Conservation (phyloP, 2,113 vertebrate genomes). For the Oreochromis tanganicae region DNA sequence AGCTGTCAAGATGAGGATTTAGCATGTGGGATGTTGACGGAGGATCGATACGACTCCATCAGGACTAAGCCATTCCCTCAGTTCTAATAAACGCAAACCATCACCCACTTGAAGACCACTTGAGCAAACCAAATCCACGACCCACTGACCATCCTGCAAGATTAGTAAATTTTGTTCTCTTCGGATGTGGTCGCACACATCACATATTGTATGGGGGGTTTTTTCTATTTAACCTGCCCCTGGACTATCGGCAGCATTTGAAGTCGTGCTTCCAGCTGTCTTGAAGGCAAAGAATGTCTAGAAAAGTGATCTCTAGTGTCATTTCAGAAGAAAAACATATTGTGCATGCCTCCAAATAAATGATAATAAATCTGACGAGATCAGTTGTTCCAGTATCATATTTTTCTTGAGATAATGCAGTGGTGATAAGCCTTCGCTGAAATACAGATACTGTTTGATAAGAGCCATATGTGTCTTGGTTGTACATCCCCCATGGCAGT, state of each 20-base stretch:
- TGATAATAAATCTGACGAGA: not conserved
- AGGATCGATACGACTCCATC: slow-evolving; percentile 43
- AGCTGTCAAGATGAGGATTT: slow-evolving; percentile 40
- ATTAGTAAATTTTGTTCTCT: not conserved
- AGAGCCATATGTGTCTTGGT: slow-evolving; percentile 13
- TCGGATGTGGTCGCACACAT: not conserved
- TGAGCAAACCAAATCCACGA: not conserved
- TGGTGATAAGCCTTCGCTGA: not conserved
- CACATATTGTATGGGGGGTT: not conserved
- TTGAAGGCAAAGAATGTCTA: not conserved
- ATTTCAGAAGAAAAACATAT: not conserved
- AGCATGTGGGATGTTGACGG: not conserved
- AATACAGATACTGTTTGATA: slow-evolving; percentile 14
- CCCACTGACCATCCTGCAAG: not conserved
- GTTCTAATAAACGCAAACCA: not conserved
- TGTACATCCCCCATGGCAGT: slow-evolving; percentile 18
- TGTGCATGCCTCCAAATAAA: not conserved
- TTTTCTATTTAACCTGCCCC: not conserved
- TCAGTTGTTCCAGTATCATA: not conserved
- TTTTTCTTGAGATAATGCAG: not conserved
- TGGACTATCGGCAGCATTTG: not conserved
- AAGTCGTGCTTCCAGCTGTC: not conserved
- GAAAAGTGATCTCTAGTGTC: not conserved
- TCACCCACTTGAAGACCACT: not conserved
- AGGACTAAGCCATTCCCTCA: slow-evolving; percentile 6